Evolutionary conservation across 2,113 vertebrate species (phyloP), one percentile per base, ranked within the genome.

Genomic region (Tragelaphus scriptus): DNA sequence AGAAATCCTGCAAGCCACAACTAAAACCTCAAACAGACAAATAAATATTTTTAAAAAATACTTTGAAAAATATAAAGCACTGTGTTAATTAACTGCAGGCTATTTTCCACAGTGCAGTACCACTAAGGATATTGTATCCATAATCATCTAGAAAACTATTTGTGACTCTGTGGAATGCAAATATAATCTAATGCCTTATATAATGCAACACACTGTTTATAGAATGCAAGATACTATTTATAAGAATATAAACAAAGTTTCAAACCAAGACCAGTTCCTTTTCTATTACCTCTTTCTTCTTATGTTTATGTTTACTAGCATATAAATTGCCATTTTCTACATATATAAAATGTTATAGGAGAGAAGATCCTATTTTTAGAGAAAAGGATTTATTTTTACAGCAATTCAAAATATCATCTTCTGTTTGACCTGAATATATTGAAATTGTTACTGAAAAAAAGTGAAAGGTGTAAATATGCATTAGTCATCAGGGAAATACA

Each of bases 71-170:
- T 58, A 75, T 55, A 91, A 91, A 95, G 32, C 15, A 88, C 79
- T 93, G 63, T 13, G 25, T 89, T 81, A 88, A 96, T 93, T 85
- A 95, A 94, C 68, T 90, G 94, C 44, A 96, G 94, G 44, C 40
- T 84, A 16, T 94, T 71, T 51, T 30, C 26, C n/a, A 77, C 36
- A 85, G 47, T 79, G 58, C 12, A 94, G 32, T 51, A 90, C 26
- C 90, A 88, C n/a, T 91, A 90, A 95, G 9, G 7, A 84, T 40
- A 94, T 19, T 47, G 59, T 49, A 94, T 30, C 71, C 81, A 79
- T 44, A 56, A 95, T 44, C 15, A 49, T 86, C 85, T 32, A 92
- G 75, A 92, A 89, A 91, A 81, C 81, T 87, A 17, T 56, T 61
- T 77, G 65, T 88, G 23, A 88, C 53, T 63, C n/a, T 82, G 19